Evolutionary conservation across 2,888 invertebrate species (phyloP).

Genomic region (Steromphala cineraria): DNA sequence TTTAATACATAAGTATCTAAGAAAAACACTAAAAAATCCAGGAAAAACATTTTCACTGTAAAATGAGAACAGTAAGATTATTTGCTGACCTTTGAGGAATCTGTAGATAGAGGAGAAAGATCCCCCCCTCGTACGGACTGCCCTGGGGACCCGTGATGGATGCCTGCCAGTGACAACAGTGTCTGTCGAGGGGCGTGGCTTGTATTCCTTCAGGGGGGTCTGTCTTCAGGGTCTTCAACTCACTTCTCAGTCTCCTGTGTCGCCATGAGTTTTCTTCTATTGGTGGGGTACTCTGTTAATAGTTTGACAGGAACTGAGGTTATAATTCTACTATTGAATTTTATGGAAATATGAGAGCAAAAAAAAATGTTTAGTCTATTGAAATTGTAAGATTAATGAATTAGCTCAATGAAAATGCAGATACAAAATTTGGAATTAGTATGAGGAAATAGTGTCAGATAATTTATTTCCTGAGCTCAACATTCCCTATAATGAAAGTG

Average conservation of each 20-base stretch:
- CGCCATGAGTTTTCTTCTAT: constrained; percentile 87
- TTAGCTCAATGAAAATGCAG: too few species aligned
- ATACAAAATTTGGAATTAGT: too few species aligned
- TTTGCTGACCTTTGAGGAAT: constrained; percentile 81
- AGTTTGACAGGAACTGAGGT: neutral
- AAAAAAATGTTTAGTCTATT: too few species aligned
- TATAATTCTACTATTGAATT: too few species aligned
- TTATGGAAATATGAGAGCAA: too few species aligned
- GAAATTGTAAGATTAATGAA: too few species aligned
- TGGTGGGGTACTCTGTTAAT: constrained; percentile 73
- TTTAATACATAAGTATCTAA: too few species aligned
- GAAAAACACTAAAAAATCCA: too few species aligned
- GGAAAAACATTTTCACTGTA: too few species aligned
- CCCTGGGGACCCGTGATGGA: constrained; percentile 92
- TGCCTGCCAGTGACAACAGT: constrained; percentile 95
- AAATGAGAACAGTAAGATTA: neutral
- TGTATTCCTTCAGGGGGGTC: constrained; percentile 92
- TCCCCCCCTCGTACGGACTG: constrained; percentile 94
- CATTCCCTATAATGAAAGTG: too few species aligned
- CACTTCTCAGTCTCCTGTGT: constrained; percentile 85
- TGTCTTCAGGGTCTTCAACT: constrained; percentile 79
- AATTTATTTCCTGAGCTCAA: too few species aligned
- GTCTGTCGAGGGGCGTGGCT: constrained; percentile 86
- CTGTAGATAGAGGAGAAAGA: constrained; percentile 92
- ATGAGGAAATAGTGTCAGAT: too few species aligned